Evolutionary conservation across 2,888 invertebrate species (phyloP), one percentile per base, ranked within the genome.

Genomic region (Ectropis crepuscularia): DNA sequence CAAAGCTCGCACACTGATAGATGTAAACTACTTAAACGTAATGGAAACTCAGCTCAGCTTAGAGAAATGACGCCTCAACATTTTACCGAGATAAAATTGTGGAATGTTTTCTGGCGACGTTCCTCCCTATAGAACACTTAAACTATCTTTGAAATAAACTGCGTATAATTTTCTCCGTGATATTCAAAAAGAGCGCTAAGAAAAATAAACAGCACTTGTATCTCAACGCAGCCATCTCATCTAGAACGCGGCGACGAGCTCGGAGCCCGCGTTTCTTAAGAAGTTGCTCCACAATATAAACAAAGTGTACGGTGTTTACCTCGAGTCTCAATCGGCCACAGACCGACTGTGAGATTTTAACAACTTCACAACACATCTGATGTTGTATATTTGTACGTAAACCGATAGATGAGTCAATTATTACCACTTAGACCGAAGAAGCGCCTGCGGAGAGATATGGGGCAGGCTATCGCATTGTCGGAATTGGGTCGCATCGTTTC

Each of bases 161-260:
- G 81, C 78, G 81, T 84, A 82, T 85, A 87, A 87, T 87, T 87
- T 87, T 80, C 80, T 75, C 72, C 72, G 73, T 74, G 73, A 79
- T 79, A 83, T 86, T 87, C 78, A 81, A 85, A 88, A 87, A 84
- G 84, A 83, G 76, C 78, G 78, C 76, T 78, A 81, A 78, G 85
- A 79, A 86, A 89, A 86, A 88, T 87, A 90, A 87, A 89, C 86
- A 88, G 75, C 88, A 83, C 88, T 88, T 85, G 83, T 87, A 83
- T 87, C 80, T 89, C 86, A 86, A 88, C 88, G 88, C 82, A 74
- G 76, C 78, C 88, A 82, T 89, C 89, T 87, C 88, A 88, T 89
- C 82, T 88, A 79, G 80, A 84, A 84, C 83, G 77, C 74, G 76
- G 74, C 71, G 79, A 76, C 79, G 78, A 67, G 77, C 83, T 84